phyloP scores from a whole-genome alignment of 1,140 invertebrate genomes.

The Nebria ingens region DNA sequence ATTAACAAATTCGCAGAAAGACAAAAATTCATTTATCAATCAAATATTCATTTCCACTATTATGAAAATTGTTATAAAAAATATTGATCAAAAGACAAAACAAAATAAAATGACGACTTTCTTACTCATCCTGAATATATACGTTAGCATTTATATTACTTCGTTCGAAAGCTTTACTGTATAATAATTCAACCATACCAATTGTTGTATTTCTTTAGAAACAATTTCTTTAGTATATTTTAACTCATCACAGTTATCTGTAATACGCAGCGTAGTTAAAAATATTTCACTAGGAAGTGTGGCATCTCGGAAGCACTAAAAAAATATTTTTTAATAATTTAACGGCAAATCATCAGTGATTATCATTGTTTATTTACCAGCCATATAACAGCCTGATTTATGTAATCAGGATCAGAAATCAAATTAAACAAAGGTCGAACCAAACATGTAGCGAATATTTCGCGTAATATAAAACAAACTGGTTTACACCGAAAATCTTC shows the following conservation, averaged over 20 bases:
- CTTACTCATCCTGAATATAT: too few relatives aligned
- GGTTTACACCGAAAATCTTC: conserved; percentile 79
- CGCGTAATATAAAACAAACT: conserved; percentile 64
- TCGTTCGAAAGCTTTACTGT: conserved; percentile 6
- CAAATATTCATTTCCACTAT: too few relatives aligned
- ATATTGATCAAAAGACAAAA: too few relatives aligned
- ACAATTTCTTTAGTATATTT: conserved; percentile 68
- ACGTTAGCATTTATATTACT: too few relatives aligned
- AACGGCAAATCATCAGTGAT: neutral
- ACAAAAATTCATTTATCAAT: too few relatives aligned
- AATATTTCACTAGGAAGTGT: conserved; percentile 72
- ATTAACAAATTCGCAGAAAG: too few relatives aligned
- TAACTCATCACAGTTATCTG: conserved; percentile 69
- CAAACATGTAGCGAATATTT: conserved; percentile 70
- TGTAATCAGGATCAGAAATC: conserved; percentile 87
- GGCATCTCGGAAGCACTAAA: conserved; percentile 65
- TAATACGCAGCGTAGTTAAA: conserved; percentile 65
- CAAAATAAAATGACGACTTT: too few relatives aligned
- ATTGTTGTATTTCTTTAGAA: conserved; percentile 64
- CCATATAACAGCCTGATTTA: conserved; percentile 86
- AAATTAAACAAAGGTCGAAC: conserved; percentile 69
- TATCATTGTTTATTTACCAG: conserved; percentile 55
- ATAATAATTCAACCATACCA: conserved; percentile 38
- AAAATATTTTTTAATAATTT: conserved; percentile 20
- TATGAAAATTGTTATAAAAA: too few relatives aligned